Conservation (phyloP, 2,797 vertebrate species). For the Myotis findleyi region DNA sequence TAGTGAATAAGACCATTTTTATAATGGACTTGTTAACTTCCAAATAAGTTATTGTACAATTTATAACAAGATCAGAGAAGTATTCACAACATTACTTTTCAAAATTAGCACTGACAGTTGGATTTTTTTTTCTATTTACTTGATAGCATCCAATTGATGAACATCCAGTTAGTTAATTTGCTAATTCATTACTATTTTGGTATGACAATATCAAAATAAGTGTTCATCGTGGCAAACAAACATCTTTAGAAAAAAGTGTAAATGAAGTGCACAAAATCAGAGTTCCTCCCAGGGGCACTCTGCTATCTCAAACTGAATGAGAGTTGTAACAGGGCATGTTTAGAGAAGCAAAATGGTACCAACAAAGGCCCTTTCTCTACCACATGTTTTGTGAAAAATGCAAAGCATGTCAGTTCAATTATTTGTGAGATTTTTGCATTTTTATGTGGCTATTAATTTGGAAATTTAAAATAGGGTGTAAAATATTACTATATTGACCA, state of each 20-base stretch:
- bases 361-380: background rate
- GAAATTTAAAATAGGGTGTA: background rate
- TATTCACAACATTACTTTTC: background rate
- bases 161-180: background rate
- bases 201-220: conserved; percentile 19
- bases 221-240: background rate
- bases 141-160: background rate
- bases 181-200: background rate
- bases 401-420: background rate
- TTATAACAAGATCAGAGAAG: background rate
- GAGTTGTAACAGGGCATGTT: background rate
- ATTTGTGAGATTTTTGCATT: background rate
- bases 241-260: background rate
- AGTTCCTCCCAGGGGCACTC: background rate
- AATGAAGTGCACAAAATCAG: background rate
- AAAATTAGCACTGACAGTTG: background rate
- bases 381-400: background rate
- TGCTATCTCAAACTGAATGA: background rate
- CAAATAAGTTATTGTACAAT: background rate
- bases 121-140: background rate
- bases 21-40: background rate
- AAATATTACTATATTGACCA: background rate
- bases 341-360: background rate
- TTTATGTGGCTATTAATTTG: background rate
- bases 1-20: background rate